Percentiles rank a stretch among this genome's conserved stretches.
Conservation (phyloP, 1,140 invertebrate species). For the Drosophila parvula region DNA sequence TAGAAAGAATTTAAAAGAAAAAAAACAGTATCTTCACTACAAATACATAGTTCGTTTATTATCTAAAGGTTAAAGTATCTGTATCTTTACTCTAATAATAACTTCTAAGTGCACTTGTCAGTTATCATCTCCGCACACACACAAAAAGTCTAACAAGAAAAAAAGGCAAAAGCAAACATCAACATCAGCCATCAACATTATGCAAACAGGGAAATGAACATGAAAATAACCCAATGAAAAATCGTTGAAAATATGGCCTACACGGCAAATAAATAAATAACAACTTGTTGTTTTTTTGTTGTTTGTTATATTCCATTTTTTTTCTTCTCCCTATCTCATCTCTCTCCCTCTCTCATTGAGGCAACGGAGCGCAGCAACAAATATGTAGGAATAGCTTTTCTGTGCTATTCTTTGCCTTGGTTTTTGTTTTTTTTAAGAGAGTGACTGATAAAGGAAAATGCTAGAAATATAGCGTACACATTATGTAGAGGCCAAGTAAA, state of each 20-base stretch:
- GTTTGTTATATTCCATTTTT: constrained; percentile 17
- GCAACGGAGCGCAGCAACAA: constrained; percentile 64
- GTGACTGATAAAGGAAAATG: constrained; percentile 70
- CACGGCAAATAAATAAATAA: constrained; percentile 57
- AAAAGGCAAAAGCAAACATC: constrained; percentile 53
- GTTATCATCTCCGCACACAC: constrained; percentile 48
- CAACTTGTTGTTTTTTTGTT: constrained; percentile 22
- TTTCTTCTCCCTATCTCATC: constrained; percentile 12
- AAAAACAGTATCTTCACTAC: no score
- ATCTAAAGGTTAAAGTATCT: constrained; percentile 11
- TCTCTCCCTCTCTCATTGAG: constrained; percentile 29
- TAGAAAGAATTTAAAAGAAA: neutral
- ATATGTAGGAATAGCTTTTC: constrained; percentile 41
- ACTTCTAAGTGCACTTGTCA: constrained; percentile 64
- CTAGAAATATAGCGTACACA: constrained; percentile 45
- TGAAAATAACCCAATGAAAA: constrained; percentile 48
- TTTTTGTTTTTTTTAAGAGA: constrained; percentile 1
- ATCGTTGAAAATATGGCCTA: constrained; percentile 69
- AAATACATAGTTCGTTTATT: neutral
- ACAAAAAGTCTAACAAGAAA: constrained; percentile 41
- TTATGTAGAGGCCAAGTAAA: constrained; percentile 41
- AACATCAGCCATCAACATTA: constrained; percentile 52
- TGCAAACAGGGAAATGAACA: constrained; percentile 64
- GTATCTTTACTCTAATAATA: constrained; percentile 23
- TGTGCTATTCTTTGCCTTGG: constrained; percentile 19